phyloP scores from a whole-genome alignment of 2,888 invertebrate species.

The Cantharis lateralis region DNA sequence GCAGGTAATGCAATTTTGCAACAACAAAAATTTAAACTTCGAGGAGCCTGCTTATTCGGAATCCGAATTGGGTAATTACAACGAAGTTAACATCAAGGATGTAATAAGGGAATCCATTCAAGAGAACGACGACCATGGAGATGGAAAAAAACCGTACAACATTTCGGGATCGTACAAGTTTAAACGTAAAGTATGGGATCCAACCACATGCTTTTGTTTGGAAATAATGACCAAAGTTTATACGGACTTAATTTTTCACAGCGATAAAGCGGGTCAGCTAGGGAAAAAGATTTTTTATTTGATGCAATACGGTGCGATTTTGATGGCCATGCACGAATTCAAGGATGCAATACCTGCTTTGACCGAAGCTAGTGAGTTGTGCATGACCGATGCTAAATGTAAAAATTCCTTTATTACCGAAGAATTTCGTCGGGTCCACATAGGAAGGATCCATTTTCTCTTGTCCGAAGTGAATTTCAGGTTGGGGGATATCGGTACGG shows the following conservation, averaged over 20 bases:
- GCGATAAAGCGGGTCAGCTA: constrained; percentile 36
- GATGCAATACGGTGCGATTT: constrained; percentile 47
- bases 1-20: constrained; percentile 31
- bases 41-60: not conserved
- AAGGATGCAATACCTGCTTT: constrained; percentile 46
- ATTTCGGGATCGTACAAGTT: not conserved
- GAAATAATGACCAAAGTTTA: constrained; percentile 40
- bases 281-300: constrained; percentile 45
- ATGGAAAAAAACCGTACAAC: not conserved
- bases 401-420: constrained; percentile 25
- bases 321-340: constrained; percentile 46
- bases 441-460: constrained; percentile 39
- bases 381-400: constrained; percentile 33
- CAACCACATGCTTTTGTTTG: constrained; percentile 41
- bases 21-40: constrained; percentile 12
- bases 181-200: constrained; percentile 39
- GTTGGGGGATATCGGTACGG: constrained; percentile 33
- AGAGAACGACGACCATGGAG: not conserved
- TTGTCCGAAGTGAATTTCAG: constrained; percentile 38
- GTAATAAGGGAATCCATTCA: constrained; percentile 15
- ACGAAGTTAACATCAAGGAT: constrained; percentile 12
- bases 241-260: constrained; percentile 37
- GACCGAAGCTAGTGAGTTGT: constrained; percentile 36
- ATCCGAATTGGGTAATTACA: no score
- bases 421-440: constrained; percentile 32